These are phyloP conservation scores for Oreochromis tanganicae DNA, from an alignment of 2,113 vertebrate genomes.

Conservation along the genomic window DNA sequence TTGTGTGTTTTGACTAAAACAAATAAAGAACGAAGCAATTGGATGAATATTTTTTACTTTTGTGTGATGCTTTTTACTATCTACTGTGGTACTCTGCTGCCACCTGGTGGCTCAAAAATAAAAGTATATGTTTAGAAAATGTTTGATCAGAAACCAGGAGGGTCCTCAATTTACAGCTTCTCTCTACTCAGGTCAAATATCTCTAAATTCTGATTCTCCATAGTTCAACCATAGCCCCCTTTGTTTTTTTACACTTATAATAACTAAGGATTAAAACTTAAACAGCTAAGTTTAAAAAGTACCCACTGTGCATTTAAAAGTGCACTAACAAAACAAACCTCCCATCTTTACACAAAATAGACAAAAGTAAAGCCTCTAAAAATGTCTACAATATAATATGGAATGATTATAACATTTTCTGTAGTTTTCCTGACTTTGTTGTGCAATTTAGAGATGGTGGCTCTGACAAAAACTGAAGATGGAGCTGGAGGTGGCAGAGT, in stretches of 20 bases:
- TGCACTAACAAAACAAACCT: neutral
- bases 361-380: neutral
- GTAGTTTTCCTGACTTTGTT: neutral
- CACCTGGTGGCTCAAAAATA: conserved; percentile 34
- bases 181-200: neutral
- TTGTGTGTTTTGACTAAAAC: conserved; percentile 73
- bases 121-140: neutral
- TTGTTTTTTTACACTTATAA: neutral
- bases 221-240: neutral
- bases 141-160: neutral
- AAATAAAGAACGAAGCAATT: conserved; percentile 70
- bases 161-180: neutral
- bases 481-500: neutral
- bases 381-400: neutral
- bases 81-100: neutral
- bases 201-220: neutral
- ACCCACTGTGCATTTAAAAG: neutral
- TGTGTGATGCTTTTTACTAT: neutral
- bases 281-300: neutral
- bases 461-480: neutral
- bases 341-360: neutral
- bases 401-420: neutral
- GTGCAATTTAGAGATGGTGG: neutral
- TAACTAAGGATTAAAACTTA: neutral
- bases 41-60: conserved; percentile 14